phyloP scores from a whole-genome alignment of 2,113 vertebrate species.

The Paralichthys olivaceus region DNA sequence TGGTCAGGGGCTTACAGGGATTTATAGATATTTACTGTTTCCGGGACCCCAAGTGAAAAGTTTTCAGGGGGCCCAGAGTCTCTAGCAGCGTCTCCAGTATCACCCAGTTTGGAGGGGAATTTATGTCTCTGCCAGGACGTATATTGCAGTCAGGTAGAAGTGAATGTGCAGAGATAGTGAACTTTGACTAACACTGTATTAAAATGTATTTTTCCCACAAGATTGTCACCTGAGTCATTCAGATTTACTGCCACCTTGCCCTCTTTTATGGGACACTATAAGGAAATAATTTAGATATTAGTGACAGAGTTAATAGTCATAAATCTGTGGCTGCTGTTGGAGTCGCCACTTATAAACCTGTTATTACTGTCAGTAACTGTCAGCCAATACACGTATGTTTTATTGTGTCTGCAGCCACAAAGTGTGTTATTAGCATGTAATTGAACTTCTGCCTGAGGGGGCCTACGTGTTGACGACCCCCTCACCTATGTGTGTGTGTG shows the following conservation, averaged over 20 bases:
- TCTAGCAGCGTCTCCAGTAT: not conserved
- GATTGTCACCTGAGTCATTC: not conserved
- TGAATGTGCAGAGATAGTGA: not conserved
- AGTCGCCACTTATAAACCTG: not conserved
- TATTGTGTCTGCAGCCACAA: slow-evolving; percentile 13
- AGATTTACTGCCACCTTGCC: not conserved
- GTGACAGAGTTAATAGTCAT: slow-evolving; percentile 8
- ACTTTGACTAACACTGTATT: not conserved
- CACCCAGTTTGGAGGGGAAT: slow-evolving; percentile 1
- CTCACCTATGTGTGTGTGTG: slow-evolving; percentile 4
- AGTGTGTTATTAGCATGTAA: slow-evolving; percentile 57
- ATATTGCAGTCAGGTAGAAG: slow-evolving; percentile 4
- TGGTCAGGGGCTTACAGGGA: slow-evolving; percentile 42
- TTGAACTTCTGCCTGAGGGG: slow-evolving; percentile 35
- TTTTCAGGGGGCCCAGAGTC: slow-evolving; percentile 22
- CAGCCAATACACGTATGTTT: slow-evolving; percentile 31
- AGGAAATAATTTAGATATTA: slow-evolving; percentile 19
- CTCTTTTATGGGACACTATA: not conserved
- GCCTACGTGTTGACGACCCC: slow-evolving; percentile 13
- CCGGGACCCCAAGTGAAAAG: slow-evolving; percentile 24
- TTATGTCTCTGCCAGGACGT: slow-evolving; percentile 13
- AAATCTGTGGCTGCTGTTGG: not conserved
- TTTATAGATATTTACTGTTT: slow-evolving; percentile 65
- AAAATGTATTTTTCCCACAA: not conserved
- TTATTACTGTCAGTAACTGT: slow-evolving; percentile 19